Conservation (phyloP, 2,888 invertebrate species). For the Polydrusus pterygomalis region DNA sequence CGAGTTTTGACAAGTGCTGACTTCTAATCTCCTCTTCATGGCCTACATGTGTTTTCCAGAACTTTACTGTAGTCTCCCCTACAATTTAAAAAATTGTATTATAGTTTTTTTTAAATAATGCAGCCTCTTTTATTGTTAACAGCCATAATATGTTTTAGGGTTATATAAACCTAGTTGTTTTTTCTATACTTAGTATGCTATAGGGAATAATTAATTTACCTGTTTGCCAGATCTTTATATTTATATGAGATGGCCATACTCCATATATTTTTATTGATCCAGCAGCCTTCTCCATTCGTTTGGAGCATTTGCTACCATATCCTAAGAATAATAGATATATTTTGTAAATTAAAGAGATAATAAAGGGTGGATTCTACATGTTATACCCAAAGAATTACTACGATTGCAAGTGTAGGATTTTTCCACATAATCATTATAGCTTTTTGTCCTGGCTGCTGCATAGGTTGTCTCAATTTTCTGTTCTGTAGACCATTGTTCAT, state of each 20-base stretch:
- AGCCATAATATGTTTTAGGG: too few species aligned
- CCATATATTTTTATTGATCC: conserved; percentile 17
- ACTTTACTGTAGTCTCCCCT: not conserved
- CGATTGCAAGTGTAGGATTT: conserved; percentile 10
- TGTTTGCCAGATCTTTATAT: conserved; percentile 4
- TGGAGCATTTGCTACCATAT: not conserved
- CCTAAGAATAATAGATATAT: conserved; percentile 6
- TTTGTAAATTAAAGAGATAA: not conserved
- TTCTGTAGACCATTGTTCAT: not conserved
- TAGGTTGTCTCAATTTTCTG: conserved; percentile 8
- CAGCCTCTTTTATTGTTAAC: too few species aligned
- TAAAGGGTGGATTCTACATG: not conserved
- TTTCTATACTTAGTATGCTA: too few species aligned
- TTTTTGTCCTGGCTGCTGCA: not conserved
- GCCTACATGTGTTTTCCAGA: conserved; percentile 45
- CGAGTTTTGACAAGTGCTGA: conserved; percentile 31
- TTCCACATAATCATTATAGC: not conserved
- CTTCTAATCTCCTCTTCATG: conserved; percentile 41
- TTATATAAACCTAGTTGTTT: too few species aligned
- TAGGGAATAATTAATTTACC: not conserved
- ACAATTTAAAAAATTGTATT: too few species aligned
- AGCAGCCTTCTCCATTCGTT: not conserved
- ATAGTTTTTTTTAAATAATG: too few species aligned
- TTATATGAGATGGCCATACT: conserved; percentile 6
- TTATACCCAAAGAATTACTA: conserved; percentile 1